These are phyloP conservation scores for Hycleus cichorii DNA, from an alignment of 1,140 invertebrate species.

Conservation along the genomic window DNA sequence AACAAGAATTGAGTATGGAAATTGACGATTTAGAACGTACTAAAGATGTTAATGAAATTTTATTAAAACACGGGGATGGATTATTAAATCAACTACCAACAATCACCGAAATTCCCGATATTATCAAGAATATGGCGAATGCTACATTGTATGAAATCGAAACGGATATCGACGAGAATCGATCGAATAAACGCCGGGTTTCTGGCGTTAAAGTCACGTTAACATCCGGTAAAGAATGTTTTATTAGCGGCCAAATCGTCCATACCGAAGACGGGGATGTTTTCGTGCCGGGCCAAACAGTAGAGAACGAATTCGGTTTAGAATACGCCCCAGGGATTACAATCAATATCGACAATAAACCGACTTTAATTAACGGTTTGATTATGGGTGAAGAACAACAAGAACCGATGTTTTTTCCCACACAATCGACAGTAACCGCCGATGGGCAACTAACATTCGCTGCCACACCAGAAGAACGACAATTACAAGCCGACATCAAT, in stretches of 20 bases:
- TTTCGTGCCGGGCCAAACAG: slow-evolving; percentile 66
- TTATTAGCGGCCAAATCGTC: slow-evolving; percentile 62
- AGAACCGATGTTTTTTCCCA: slow-evolving; percentile 49
- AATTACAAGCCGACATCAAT: slow-evolving; percentile 15
- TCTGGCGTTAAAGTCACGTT: slow-evolving; percentile 37
- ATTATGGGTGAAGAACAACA: slow-evolving; percentile 37
- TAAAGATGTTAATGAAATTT: slow-evolving; percentile 49
- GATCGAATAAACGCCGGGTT: slow-evolving; percentile 39
- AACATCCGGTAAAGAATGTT: slow-evolving; percentile 45
- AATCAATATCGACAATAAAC: slow-evolving; percentile 57
- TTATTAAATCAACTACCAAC: slow-evolving; percentile 49
- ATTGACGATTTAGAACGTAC: slow-evolving; percentile 49
- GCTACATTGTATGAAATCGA: slow-evolving; percentile 51
- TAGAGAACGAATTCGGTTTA: slow-evolving; percentile 56
- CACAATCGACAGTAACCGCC: slow-evolving; percentile 48
- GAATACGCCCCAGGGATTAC: slow-evolving; percentile 67
- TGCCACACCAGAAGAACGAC: slow-evolving; percentile 32
- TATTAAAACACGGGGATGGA: slow-evolving; percentile 43
- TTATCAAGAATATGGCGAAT: slow-evolving; percentile 54
- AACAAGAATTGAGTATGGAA: slow-evolving; percentile 42
- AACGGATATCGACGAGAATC: slow-evolving; percentile 39
- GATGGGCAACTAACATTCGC: slow-evolving; percentile 46
- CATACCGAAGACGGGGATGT: slow-evolving; percentile 57
- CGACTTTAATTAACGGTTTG: slow-evolving; percentile 54
- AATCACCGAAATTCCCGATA: slow-evolving; percentile 54